Conservation (phyloP, 2,113 vertebrate genomes). For the Cnemophilus loriae region DNA sequence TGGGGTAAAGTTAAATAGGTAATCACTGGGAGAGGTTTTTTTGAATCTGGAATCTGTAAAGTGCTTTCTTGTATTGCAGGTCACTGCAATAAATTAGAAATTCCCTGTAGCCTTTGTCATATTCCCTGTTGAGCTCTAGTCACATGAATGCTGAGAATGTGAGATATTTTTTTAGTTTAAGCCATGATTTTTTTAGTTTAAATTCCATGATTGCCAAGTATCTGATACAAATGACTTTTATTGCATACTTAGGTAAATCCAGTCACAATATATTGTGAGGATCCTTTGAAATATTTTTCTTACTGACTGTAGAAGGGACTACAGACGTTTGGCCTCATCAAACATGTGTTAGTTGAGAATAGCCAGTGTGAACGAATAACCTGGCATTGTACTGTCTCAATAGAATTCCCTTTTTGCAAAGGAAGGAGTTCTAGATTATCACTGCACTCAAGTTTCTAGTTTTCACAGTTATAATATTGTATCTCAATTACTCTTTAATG, state of each 20-base stretch:
- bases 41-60: neutral
- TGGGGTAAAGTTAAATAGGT: neutral
- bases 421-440: slow-evolving; percentile 7
- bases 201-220: neutral
- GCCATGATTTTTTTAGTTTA: neutral
- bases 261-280: neutral
- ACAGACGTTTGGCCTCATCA: neutral
- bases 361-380: neutral
- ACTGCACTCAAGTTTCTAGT: neutral
- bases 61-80: neutral
- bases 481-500: neutral
- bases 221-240: neutral
- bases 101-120: neutral
- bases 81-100: neutral
- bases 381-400: neutral
- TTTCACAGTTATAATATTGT: neutral
- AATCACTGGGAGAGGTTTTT: neutral
- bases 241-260: neutral
- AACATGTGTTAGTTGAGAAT: neutral
- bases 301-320: neutral
- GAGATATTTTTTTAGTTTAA: neutral
- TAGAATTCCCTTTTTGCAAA: neutral
- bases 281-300: neutral
- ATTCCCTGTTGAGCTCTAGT: neutral
- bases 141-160: neutral